Evolutionary conservation across 2,113 vertebrate genomes (phyloP), one percentile per base, ranked within the genome.

Genomic region (Tychaedon coryphoeus): DNA sequence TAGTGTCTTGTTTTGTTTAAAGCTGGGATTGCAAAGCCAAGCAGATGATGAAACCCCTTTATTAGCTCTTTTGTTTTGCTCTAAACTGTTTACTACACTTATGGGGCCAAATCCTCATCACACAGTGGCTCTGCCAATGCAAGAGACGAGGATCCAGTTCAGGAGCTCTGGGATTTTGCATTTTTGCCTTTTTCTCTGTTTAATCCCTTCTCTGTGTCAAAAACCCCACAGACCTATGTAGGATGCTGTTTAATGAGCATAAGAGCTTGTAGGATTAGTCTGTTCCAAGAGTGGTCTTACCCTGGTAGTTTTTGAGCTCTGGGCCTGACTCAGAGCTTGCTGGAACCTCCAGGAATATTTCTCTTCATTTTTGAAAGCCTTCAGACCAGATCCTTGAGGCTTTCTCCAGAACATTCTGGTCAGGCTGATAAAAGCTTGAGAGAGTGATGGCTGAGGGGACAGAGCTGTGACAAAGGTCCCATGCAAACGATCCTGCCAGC

Each of bases 1-100:
- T 58, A 95, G 94, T 36, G 77, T 94, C 93, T 77, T 86, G 94
- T 98, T 97, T 96, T 96, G 94, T 98, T 98, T 97, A 96, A 96
- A 97, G 93, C 86, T 94, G 64, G 51, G 60, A 88, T 76, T 69
- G 72, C 8, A 5, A 92, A 96, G 91, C 96, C 90, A 97, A 97
- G 86, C 29, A 94, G 93, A 97, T 94, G 65, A 91, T 92, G 95
- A 93, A 96, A 90, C 28, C 89, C 85, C 71, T 80, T 95, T 91
- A 83, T 80, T 86, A 76, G 66, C 29, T 83, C 80, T 88, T 97
- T 94, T 95, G 95, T 97, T 95, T 90, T 88, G 40, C 87, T 93
- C 88, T 75, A 54, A 69, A 56, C 31, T 93, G 50, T 93, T 90
- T 93, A 84, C 71, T 82, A 48, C 69, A 33, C 73, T 87, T 81